Evolutionary conservation across 64 coral and sea anemone genomes (phyloP).

Genomic region (Anthopleura sola): DNA sequence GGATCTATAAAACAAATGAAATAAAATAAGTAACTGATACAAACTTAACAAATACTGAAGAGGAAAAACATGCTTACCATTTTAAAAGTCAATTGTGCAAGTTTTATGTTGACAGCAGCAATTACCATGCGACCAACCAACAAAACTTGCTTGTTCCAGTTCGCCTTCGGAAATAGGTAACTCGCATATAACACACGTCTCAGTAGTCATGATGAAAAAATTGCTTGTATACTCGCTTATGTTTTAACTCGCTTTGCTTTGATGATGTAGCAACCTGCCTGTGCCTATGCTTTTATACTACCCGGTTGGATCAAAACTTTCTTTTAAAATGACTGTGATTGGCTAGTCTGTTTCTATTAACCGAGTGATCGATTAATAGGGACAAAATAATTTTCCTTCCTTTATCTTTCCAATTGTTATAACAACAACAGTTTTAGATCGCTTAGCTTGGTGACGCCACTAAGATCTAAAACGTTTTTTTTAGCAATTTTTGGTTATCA

Average conservation of each 20-base stretch:
- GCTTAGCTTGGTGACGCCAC: background rate
- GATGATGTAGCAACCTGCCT: background rate
- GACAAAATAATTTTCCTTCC: background rate
- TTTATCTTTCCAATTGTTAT: background rate
- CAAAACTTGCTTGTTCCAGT: background rate
- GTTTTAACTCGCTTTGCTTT: background rate
- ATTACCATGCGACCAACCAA: background rate
- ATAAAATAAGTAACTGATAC: background rate
- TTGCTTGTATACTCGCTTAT: background rate
- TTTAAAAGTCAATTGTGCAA: background rate
- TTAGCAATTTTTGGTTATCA: too few relatives aligned
- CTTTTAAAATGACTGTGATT: background rate
- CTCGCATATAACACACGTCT: background rate
- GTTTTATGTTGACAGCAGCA: background rate
- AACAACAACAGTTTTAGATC: background rate
- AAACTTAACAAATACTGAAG: background rate
- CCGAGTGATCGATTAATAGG: background rate
- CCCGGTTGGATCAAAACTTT: background rate
- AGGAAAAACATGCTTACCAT: background rate
- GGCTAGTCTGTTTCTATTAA: background rate
- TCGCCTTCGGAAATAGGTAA: background rate
- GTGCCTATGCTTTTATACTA: background rate
- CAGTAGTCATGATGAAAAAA: background rate
- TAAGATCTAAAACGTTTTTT: too few relatives aligned
- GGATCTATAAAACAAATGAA: slow-evolving; percentile 3